Evolutionary conservation across 2,113 vertebrate genomes (phyloP).

Genomic region (Megaceryle maxima): DNA sequence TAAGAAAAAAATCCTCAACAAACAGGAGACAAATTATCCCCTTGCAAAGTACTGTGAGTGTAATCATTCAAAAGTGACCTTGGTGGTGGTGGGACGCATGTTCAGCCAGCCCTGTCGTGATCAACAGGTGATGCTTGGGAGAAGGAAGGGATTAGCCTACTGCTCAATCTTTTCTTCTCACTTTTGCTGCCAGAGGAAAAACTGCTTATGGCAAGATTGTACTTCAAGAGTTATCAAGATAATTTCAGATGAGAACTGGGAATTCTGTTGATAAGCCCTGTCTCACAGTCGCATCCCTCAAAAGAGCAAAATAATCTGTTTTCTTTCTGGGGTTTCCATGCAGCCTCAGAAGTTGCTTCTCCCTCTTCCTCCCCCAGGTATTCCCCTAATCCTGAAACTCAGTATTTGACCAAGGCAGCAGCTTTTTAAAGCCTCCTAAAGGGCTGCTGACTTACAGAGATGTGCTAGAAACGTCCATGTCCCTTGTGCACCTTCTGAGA

Average conservation of each 20-base stretch:
- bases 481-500: neutral
- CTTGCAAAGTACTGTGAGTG: accelerated
- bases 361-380: neutral
- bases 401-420: neutral
- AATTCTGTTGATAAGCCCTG: constrained; percentile 34
- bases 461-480: neutral
- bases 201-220: constrained; percentile 33
- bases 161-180: constrained; percentile 12
- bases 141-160: constrained; percentile 3
- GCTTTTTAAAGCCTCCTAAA: neutral
- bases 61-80: neutral
- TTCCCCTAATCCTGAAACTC: neutral
- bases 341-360: constrained; percentile 5
- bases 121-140: neutral
- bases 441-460: neutral
- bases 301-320: constrained; percentile 8
- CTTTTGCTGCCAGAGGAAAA: constrained; percentile 23
- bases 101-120: neutral
- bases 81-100: accelerated
- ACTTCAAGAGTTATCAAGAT: constrained; percentile 32
- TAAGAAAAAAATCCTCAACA: neutral
- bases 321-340: neutral
- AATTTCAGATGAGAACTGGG: constrained; percentile 27
- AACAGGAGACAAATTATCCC: neutral
- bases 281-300: constrained; percentile 5